phyloP scores from a whole-genome alignment of 2,113 vertebrate genomes.

The Caranx melampygus region DNA sequence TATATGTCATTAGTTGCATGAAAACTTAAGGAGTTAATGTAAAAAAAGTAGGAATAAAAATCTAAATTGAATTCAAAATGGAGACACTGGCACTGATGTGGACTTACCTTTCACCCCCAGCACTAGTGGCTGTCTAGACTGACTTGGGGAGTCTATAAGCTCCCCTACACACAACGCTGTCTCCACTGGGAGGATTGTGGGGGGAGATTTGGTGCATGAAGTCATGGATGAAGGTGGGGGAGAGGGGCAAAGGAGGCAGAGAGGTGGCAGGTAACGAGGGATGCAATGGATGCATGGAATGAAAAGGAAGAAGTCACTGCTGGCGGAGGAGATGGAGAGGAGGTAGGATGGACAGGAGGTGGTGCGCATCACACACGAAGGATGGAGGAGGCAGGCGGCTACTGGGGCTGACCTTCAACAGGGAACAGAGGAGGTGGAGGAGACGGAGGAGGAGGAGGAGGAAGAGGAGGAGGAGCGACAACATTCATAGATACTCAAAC shows the following conservation, averaged over 20 bases:
- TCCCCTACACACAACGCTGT: constrained; percentile 50
- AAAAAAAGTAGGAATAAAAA: not conserved
- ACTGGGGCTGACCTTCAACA: constrained; percentile 81
- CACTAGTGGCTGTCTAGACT: constrained; percentile 58
- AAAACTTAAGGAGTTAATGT: not conserved
- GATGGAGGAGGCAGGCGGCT: constrained; percentile 72
- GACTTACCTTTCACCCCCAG: constrained; percentile 72
- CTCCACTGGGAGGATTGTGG: constrained; percentile 39
- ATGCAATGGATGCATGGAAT: constrained; percentile 56
- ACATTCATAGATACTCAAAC: constrained; percentile 73
- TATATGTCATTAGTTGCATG: not conserved
- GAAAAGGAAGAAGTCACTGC: constrained; percentile 62
- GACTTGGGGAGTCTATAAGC: constrained; percentile 49
- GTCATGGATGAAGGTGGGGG: constrained; percentile 48
- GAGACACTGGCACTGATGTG: not conserved
- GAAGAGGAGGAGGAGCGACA: constrained; percentile 65
- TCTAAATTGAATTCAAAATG: not conserved
- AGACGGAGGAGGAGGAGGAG: constrained; percentile 27
- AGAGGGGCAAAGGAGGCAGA: constrained; percentile 40
- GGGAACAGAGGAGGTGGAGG: constrained; percentile 30
- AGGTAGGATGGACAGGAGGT: constrained; percentile 66
- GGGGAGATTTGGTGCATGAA: constrained; percentile 42
- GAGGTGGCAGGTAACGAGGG: constrained; percentile 55
- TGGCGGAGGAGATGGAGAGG: constrained; percentile 55
- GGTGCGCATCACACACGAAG: constrained; percentile 65